Percentiles rank a stretch among this genome's conserved stretches.
Evolutionary conservation across 2,113 vertebrate species (phyloP).

Genomic region (human): GRCh38 chr3:39001-39500

Average conservation of each 20-base stretch:
- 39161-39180: not conserved
- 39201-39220: not conserved
- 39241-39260: not conserved
- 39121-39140: not conserved
- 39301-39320: not conserved
- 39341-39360: not conserved
- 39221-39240: not conserved
- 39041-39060: not conserved
- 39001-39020: not conserved
- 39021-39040: not conserved
- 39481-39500: no score
- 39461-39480: not conserved
- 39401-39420: not conserved
- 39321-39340: not conserved
- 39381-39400: not conserved
- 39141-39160: fast-evolving
- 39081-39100: not conserved
- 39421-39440: not conserved
- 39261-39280: not conserved
- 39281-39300: not conserved
- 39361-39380: not conserved
- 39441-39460: not conserved
- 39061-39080: not conserved
- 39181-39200: not conserved
- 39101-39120: not conserved